A percentile compares a stretch with the other conserved stretches of the same genome.
These are phyloP conservation scores for Trissonchulus latispiculum DNA, from an alignment of 2,888 invertebrate species.

Conservation along the genomic window DNA sequence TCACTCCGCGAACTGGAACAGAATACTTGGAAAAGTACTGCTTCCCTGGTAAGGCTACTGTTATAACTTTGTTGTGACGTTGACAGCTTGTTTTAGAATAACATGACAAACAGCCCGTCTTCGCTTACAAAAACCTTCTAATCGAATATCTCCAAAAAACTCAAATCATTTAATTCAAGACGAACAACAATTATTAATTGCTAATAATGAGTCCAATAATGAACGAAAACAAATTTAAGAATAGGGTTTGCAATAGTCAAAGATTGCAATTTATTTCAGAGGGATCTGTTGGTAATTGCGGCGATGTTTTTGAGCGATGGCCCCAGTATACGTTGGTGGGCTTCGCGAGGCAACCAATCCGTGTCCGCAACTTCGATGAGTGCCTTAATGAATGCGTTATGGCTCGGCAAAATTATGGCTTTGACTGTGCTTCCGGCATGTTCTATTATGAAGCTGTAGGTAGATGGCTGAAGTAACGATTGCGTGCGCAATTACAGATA, in stretches of 20 bases:
- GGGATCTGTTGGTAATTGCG: slow-evolving; percentile 1
- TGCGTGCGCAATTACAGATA: too few species aligned
- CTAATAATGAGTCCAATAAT: too few species aligned
- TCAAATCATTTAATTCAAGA: too few species aligned
- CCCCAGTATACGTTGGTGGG: slow-evolving; percentile 18
- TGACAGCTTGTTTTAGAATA: too few species aligned
- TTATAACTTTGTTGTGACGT: too few species aligned
- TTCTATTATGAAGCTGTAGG: slow-evolving; percentile 19
- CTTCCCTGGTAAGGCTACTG: slow-evolving; percentile 7
- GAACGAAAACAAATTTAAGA: too few species aligned
- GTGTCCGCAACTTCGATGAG: slow-evolving; percentile 8
- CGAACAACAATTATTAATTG: too few species aligned
- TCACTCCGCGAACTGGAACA: neutral
- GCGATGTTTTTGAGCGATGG: slow-evolving; percentile 16
- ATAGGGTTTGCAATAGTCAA: too few species aligned
- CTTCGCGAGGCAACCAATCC: slow-evolving; percentile 4
- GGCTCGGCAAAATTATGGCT: neutral
- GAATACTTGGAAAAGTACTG: slow-evolving; percentile 13
- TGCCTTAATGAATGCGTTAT: slow-evolving; percentile 16
- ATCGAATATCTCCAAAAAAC: too few species aligned
- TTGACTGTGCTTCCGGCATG: slow-evolving; percentile 17
- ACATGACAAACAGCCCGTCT: too few species aligned
- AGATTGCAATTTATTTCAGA: slow-evolving; percentile 19
- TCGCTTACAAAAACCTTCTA: too few species aligned
- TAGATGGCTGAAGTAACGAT: too few species aligned